Percentiles rank a stretch among this genome's conserved stretches.
These are phyloP conservation scores for Caenorhabditis sp. DNA, from an alignment of 2,888 invertebrate genomes.

Conservation along the genomic window DNA sequence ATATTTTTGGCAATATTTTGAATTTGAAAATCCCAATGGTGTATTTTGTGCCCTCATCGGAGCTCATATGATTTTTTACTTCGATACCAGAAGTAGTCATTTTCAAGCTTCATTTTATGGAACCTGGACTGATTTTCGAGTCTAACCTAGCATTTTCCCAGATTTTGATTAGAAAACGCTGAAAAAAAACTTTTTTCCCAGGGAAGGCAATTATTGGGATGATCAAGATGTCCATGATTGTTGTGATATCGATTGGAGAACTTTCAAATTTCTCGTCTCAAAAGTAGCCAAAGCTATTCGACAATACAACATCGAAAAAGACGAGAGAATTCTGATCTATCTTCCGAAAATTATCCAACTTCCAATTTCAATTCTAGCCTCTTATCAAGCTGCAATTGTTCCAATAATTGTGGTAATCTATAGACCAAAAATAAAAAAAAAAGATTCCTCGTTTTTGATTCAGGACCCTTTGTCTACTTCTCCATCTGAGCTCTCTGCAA, in stretches of 20 bases:
- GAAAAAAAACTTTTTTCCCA: slow-evolving; percentile 14
- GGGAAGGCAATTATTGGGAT: slow-evolving; percentile 63
- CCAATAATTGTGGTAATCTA: slow-evolving; percentile 82
- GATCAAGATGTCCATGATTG: slow-evolving; percentile 55
- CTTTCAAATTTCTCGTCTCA: slow-evolving; percentile 26
- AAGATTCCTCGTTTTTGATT: too few relatives aligned
- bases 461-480: neutral
- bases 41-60: too few relatives aligned
- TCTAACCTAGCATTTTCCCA: too few relatives aligned
- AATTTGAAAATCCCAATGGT: too few relatives aligned
- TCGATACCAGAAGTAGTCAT: too few relatives aligned
- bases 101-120: too few relatives aligned
- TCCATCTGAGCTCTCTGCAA: slow-evolving; percentile 82
- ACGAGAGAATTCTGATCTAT: slow-evolving; percentile 84
- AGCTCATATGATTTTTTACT: too few relatives aligned
- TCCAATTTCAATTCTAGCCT: slow-evolving; percentile 89
- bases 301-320: slow-evolving; percentile 7
- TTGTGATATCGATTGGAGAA: slow-evolving; percentile 46
- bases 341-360: slow-evolving; percentile 97
- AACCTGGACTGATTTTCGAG: too few relatives aligned
- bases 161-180: too few relatives aligned
- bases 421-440: slow-evolving; percentile 76
- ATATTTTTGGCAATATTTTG: too few relatives aligned
- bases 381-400: slow-evolving; percentile 90
- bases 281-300: slow-evolving; percentile 38